phyloP scores from a whole-genome alignment of 2,888 invertebrate genomes.

The Anagyrus pseudococci region DNA sequence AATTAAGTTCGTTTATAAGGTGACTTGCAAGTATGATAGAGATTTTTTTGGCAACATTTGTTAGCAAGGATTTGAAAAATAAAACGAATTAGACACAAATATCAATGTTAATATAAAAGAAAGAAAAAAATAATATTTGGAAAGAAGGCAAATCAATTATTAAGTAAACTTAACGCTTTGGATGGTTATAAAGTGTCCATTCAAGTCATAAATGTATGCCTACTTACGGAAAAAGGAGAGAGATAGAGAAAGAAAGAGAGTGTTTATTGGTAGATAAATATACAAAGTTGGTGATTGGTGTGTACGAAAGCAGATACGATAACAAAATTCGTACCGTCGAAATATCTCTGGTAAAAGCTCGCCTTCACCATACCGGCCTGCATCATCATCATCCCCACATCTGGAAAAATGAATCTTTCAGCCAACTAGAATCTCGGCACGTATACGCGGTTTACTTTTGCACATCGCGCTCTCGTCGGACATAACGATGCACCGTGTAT shows the following conservation, averaged over 20 bases:
- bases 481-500: too few species aligned
- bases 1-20: too few species aligned
- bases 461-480: too few species aligned
- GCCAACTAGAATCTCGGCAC: too few species aligned
- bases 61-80: too few species aligned
- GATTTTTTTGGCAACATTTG: too few species aligned
- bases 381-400: slow-evolving; percentile 97
- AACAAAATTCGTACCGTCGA: slow-evolving; percentile 79
- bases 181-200: not conserved
- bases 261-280: too few species aligned
- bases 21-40: too few species aligned
- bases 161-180: not conserved
- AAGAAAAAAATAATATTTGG: too few species aligned
- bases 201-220: not conserved
- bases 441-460: too few species aligned
- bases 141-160: not conserved
- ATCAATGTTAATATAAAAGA: too few species aligned
- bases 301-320: slow-evolving; percentile 30
- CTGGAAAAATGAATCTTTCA: slow-evolving; percentile 73
- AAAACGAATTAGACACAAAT: too few species aligned
- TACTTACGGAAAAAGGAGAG: not conserved
- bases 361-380: slow-evolving; percentile 95
- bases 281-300: slow-evolving; percentile 9
- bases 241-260: not conserved
- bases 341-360: slow-evolving; percentile 75